These are phyloP conservation scores for Gastracanthus pulcherrimus DNA, from an alignment of 2,888 invertebrate species.

Conservation along the genomic window DNA sequence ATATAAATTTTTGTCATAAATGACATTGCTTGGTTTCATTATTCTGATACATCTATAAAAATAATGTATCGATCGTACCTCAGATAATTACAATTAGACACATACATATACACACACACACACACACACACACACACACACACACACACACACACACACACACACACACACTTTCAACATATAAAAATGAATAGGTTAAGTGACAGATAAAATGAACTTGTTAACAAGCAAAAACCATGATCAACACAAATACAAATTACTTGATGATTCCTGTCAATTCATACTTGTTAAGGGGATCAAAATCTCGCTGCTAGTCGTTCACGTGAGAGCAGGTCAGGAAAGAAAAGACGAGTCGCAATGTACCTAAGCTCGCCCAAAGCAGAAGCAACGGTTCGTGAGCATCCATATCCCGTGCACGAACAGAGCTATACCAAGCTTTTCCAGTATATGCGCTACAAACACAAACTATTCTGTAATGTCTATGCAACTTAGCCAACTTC, in stretches of 20 bases:
- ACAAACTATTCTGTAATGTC: not conserved
- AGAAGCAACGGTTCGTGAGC: conserved; percentile 21
- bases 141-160: not conserved
- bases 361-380: conserved; percentile 49
- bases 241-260: conserved; percentile 17
- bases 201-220: too few species aligned
- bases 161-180: not conserved
- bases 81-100: not conserved
- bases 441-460: conserved; percentile 16
- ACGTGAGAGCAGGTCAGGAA: conserved; percentile 12
- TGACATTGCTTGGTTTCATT: not conserved
- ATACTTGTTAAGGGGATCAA: conserved; percentile 35
- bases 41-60: not conserved
- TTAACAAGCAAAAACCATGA: not conserved
- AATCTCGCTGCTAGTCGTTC: conserved; percentile 1
- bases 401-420: conserved; percentile 12
- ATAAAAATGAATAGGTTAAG: too few species aligned
- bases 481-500: not conserved
- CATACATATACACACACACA: not conserved
- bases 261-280: conserved; percentile 16
- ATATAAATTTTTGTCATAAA: not conserved
- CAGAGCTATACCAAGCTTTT: not conserved
- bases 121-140: not conserved
- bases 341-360: conserved; percentile 5
- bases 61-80: not conserved